Conservation (phyloP, 2,797 vertebrate species). For the Eospalax fontanierii region DNA sequence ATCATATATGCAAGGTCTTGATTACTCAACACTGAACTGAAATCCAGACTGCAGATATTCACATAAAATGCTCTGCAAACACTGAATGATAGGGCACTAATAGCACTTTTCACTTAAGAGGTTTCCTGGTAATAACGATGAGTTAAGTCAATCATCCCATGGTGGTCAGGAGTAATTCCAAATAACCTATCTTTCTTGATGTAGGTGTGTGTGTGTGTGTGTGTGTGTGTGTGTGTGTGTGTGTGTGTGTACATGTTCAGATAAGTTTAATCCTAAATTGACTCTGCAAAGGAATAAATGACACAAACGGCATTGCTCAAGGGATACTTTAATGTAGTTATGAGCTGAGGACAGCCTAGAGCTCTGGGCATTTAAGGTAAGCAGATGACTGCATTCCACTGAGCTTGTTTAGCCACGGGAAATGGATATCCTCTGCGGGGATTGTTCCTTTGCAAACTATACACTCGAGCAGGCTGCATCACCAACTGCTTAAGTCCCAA, state of each 20-base stretch:
- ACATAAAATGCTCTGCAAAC: conserved; percentile 34
- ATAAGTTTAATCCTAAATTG: background rate
- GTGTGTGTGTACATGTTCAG: background rate
- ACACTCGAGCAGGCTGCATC: background rate
- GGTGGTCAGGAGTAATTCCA: background rate
- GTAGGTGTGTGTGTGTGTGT: background rate
- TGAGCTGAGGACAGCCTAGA: background rate
- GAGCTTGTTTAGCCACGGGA: background rate
- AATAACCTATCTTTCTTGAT: conserved; percentile 24
- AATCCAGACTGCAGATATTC: conserved; percentile 55
- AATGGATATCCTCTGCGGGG: background rate
- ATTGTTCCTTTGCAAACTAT: background rate
- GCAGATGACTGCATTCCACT: background rate
- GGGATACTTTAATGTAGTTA: background rate
- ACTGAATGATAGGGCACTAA: background rate
- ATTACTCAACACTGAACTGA: conserved; percentile 50
- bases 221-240: background rate
- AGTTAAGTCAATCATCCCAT: background rate
- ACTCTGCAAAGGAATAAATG: conserved; percentile 25
- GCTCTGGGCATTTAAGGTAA: background rate
- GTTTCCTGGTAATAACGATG: conserved; percentile 19
- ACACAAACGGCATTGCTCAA: background rate
- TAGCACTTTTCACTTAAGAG: conserved; percentile 29
- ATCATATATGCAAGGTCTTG: conserved; percentile 48
- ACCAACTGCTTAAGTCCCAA: background rate